These are phyloP conservation scores for Lichenostomus cassidix DNA, from an alignment of 2,113 vertebrate species.

Conservation along the genomic window DNA sequence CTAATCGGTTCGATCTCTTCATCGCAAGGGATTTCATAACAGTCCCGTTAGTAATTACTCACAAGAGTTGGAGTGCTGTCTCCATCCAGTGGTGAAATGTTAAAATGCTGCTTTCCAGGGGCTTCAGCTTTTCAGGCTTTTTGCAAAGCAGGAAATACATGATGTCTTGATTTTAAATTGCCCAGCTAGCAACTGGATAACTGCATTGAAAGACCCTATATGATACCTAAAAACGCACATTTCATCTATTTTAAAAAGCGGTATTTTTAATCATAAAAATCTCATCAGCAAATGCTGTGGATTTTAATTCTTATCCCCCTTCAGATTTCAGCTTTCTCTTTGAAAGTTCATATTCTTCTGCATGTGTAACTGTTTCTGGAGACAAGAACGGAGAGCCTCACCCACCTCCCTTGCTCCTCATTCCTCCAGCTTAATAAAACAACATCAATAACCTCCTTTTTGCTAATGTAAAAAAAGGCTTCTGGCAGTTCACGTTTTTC, in stretches of 20 bases:
- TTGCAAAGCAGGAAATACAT: neutral
- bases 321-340: neutral
- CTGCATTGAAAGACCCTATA: neutral
- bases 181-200: neutral
- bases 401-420: neutral
- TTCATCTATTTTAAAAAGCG: neutral
- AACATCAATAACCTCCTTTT: neutral
- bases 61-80: slow-evolving; percentile 34
- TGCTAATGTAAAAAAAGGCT: neutral
- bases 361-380: neutral
- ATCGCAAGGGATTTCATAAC: neutral
- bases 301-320: neutral
- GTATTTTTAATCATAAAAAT: neutral
- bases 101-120: neutral
- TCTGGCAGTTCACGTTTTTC: neutral
- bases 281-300: neutral
- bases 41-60: neutral
- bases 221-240: neutral
- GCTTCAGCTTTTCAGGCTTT: neutral
- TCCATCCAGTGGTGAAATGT: slow-evolving; percentile 59
- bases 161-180: neutral
- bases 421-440: neutral
- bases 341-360: neutral
- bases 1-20: neutral
- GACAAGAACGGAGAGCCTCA: neutral